Base-by-base conservation (phyloP, 1,140 invertebrate genomes). In the Armadillidium nasatum region DNA sequence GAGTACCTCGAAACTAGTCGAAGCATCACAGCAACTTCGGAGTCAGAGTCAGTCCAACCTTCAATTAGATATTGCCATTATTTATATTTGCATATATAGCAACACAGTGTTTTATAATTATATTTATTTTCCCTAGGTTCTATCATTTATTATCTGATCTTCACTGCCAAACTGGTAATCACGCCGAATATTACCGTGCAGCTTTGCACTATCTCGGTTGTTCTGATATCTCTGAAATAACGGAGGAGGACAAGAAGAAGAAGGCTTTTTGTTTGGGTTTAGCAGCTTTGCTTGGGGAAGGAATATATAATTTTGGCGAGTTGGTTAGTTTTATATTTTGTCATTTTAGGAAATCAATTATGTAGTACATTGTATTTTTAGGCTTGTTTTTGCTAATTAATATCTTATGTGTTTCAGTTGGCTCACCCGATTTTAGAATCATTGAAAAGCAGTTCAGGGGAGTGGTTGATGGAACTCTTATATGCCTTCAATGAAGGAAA, bases 291-390 rank as follows among this genome's bases (percentile, higher is more conserved):
- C 85, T 98, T 0, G 97, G 96, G 10, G 93, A 98, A 83, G 94
- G 93, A 54, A 93, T 99, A 19, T 99, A 98, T 84, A 99, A 99
- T 85, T 91, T 99, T 83, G 97, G 96, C 0, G 97, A 99, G 87
- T 85, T 99, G 83, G 89, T 93, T 83, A 72, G 76, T 71, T 33
- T 6, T 33, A 33, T 33, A 74, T 19, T 74, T 19, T 67, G n/a
- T 9, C 19, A 74, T 60, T 33, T 33, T 33, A 3, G 33, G 33
- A 6, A 33, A 33, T 33, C 6, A 6, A 6, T 33, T 33, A n/a
- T 33, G 33, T 33, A 33, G 33, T 33, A 6, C 33, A 3, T 33
- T 33, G 33, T 33, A 6, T 33, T 33, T 33, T 6, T 33, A 33
- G 1, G 33, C 33, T 33, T 6, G 33, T 33, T 33, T 33, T 33